Conservation (phyloP, 1,140 invertebrate genomes). For the Temnothorax curvispinosus region DNA sequence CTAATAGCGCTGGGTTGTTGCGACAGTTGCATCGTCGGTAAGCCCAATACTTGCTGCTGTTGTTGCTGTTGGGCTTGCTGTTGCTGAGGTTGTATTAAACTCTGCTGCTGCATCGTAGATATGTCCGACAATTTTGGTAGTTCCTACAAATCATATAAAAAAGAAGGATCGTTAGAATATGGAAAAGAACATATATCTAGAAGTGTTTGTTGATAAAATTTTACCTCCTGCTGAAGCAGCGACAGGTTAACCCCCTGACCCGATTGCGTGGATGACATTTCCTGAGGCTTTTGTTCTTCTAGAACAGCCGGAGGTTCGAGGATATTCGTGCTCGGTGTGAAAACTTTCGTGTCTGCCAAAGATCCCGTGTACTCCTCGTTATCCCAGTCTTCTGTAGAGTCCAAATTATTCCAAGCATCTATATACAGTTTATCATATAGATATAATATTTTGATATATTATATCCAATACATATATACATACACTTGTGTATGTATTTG, state of each 20-base stretch:
- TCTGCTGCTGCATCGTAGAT: conserved; percentile 75
- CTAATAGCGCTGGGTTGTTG: conserved; percentile 81
- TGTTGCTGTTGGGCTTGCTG: conserved; percentile 74
- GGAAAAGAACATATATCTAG: neutral
- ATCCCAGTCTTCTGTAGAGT: conserved; percentile 95
- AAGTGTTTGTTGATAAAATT: conserved; percentile 8
- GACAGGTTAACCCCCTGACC: conserved; percentile 74
- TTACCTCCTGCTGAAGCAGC: conserved; percentile 76
- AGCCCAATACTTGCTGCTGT: conserved; percentile 76
- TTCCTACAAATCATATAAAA: conserved; percentile 69
- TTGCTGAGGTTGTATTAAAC: conserved; percentile 79
- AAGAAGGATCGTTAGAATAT: conserved; percentile 1
- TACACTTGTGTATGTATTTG: conserved; percentile 19
- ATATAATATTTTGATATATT: conserved; percentile 14
- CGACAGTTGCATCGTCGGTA: conserved; percentile 83
- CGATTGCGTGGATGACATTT: conserved; percentile 72
- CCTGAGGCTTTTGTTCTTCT: conserved; percentile 78
- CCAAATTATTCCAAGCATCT: conserved; percentile 89
- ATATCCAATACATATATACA: neutral
- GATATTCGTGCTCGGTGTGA: conserved; percentile 90
- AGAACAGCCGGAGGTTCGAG: conserved; percentile 73
- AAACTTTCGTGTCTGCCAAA: conserved; percentile 97
- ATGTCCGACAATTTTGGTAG: conserved; percentile 80
- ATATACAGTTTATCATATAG: conserved; percentile 71
- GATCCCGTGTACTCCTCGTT: conserved; percentile 98